Percentiles rank a stretch among this genome's conserved stretches.
Conservation (phyloP, 2,888 invertebrate species). For the Chaitophorus viminalis region DNA sequence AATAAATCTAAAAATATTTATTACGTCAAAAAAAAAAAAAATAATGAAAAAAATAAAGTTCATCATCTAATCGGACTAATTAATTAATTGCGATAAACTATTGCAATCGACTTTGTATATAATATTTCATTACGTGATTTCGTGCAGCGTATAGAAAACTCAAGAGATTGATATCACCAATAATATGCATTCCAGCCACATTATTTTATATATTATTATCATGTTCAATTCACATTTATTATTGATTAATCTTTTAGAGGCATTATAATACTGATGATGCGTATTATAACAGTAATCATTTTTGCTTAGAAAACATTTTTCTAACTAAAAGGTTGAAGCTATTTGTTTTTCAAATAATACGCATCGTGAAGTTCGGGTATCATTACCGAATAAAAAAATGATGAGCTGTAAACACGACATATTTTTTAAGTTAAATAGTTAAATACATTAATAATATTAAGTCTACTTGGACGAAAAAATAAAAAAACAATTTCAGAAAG, state of each 20-base stretch:
- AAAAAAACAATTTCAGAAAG: neutral
- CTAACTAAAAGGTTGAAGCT: neutral
- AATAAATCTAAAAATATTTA: conserved; percentile 28
- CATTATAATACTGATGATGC: neutral
- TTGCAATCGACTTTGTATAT: neutral
- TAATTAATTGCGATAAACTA: conserved; percentile 10
- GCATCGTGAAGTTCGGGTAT: neutral
- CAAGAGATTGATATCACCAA: neutral
- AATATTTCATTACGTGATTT: neutral
- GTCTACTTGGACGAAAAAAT: neutral
- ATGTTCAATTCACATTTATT: too few relatives aligned
- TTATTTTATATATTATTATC: too few relatives aligned
- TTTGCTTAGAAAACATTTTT: neutral
- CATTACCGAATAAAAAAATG: neutral
- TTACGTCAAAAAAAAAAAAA: neutral
- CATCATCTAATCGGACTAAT: neutral
- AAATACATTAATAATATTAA: neutral
- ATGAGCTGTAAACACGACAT: neutral
- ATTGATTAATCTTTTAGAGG: too few relatives aligned
- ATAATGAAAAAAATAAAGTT: neutral
- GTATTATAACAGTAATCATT: neutral
- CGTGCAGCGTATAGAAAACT: neutral
- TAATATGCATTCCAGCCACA: neutral
- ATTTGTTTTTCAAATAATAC: neutral
- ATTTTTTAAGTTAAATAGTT: neutral